These are phyloP conservation scores for Harpagoxenus sublaevis DNA, from an alignment of 2,888 invertebrate genomes.

Conservation along the genomic window DNA sequence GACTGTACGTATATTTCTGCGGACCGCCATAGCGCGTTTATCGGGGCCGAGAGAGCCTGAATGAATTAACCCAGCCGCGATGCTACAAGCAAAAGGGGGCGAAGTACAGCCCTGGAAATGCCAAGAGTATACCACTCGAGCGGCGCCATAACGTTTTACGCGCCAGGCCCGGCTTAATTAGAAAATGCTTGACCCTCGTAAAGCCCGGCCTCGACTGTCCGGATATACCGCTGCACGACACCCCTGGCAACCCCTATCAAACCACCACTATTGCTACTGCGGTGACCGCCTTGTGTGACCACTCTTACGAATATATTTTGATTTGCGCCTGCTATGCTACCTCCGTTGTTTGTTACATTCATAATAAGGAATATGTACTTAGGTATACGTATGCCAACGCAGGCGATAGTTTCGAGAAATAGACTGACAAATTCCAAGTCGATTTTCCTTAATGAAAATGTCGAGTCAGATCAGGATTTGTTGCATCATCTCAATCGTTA, in stretches of 20 bases:
- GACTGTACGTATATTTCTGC: conserved; percentile 48
- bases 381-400: neutral
- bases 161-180: conserved; percentile 80
- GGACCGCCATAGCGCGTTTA: conserved; percentile 68
- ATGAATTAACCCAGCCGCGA: conserved; percentile 67
- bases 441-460: neutral
- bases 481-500: neutral
- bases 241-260: conserved; percentile 52
- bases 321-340: conserved; percentile 8
- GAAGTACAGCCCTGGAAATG: conserved; percentile 60
- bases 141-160: conserved; percentile 79
- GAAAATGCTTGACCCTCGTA: conserved; percentile 83
- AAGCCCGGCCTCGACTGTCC: conserved; percentile 65
- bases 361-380: neutral
- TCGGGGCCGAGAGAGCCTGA: conserved; percentile 58
- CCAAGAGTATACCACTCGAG: conserved; percentile 69
- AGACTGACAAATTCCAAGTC: neutral
- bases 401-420: neutral
- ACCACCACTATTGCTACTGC: conserved; percentile 47
- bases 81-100: neutral
- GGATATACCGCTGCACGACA: conserved; percentile 53
- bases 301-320: conserved; percentile 29
- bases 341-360: neutral
- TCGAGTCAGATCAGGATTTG: neutral
- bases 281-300: conserved; percentile 40